A percentile compares a stretch with the other conserved stretches of the same genome.
Evolutionary conservation across 2,888 invertebrate species (phyloP).

Genomic region (Podabrus alpinus): DNA sequence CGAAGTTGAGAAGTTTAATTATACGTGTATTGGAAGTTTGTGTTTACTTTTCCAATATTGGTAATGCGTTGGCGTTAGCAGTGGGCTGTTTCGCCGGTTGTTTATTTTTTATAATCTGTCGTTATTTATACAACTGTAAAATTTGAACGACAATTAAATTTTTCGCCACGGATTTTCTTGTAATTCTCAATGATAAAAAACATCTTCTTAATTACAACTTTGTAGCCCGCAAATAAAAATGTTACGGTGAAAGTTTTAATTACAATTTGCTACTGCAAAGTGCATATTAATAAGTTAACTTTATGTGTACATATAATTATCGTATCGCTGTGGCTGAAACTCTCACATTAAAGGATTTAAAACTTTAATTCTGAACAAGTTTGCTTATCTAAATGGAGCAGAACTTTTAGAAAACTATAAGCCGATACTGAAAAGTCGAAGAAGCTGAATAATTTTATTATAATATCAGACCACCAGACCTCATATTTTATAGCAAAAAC

Average conservation of each 20-base stretch:
- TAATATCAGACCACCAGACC: not conserved
- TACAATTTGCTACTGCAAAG: not conserved
- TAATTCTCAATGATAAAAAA: not conserved
- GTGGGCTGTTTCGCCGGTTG: slow-evolving; percentile 3
- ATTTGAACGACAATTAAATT: not conserved
- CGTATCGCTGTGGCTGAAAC: not conserved
- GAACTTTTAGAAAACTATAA: not conserved
- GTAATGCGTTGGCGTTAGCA: slow-evolving; percentile 12
- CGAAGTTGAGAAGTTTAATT: slow-evolving; percentile 14
- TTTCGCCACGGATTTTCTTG: not conserved
- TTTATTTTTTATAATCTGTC: slow-evolving; percentile 1
- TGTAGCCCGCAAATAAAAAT: not conserved
- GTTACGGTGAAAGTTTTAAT: not conserved
- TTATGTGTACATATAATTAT: not conserved
- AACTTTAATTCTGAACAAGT: not conserved
- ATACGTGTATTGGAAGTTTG: slow-evolving; percentile 6
- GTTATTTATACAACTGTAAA: not conserved
- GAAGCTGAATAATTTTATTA: not conserved
- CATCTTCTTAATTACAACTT: too few relatives aligned
- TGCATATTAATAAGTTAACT: not conserved
- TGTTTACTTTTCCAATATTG: slow-evolving; percentile 16
- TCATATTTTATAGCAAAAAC: not conserved
- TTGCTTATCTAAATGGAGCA: not conserved
- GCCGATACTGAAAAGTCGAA: not conserved
- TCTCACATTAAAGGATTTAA: not conserved